Evolutionary conservation across 2,797 vertebrate species (phyloP).

Genomic region (Natrix natrix): DNA sequence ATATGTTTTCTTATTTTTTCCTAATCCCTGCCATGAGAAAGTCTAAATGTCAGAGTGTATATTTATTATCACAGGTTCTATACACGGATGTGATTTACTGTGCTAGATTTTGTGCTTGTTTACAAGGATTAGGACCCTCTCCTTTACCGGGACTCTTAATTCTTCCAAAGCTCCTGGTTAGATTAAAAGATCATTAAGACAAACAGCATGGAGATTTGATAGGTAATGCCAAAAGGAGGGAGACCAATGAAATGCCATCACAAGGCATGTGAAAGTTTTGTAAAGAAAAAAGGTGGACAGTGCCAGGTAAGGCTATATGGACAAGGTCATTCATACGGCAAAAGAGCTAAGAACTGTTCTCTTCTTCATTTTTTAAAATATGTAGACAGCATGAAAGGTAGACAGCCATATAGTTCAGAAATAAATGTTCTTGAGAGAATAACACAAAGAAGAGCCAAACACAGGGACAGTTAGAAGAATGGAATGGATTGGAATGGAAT

Average conservation of each 20-base stretch:
- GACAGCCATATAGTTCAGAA: accelerated
- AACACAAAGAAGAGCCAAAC: not conserved
- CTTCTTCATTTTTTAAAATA: not conserved
- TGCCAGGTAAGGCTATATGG: not conserved
- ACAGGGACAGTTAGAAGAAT: too few relatives aligned
- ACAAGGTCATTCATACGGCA: not conserved
- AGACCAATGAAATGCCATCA: not conserved
- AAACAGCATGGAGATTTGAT: slow-evolving; percentile 10
- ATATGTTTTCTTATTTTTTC: not conserved
- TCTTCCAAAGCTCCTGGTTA: slow-evolving; percentile 45
- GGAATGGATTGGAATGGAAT: too few relatives aligned
- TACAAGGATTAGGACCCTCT: not conserved
- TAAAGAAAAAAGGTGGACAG: not conserved
- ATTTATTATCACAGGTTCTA: not conserved
- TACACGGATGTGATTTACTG: not conserved
- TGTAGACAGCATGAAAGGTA: not conserved
- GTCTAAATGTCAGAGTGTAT: not conserved
- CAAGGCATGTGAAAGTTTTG: not conserved
- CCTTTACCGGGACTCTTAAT: not conserved
- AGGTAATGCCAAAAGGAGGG: not conserved
- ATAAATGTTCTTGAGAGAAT: not conserved
- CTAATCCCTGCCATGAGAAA: not conserved
- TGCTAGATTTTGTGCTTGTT: not conserved
- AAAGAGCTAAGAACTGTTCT: not conserved
- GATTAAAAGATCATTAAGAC: not conserved